phyloP scores from a whole-genome alignment of 2,113 vertebrate genomes.

The Mustela nigripes region DNA sequence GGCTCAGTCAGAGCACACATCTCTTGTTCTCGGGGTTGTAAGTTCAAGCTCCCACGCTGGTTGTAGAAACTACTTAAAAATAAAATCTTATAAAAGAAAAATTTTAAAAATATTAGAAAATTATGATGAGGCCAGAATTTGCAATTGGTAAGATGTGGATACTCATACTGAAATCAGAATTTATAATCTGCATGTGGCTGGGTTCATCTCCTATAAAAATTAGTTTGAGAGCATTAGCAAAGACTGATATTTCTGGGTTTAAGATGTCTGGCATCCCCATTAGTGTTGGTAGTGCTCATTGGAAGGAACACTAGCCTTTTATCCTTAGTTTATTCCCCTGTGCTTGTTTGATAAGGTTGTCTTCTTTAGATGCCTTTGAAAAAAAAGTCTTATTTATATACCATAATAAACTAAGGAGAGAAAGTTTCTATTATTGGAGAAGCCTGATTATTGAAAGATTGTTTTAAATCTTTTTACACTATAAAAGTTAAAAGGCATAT shows the following conservation, averaged over 20 bases:
- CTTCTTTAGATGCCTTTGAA: slow-evolving; percentile 56
- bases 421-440: neutral
- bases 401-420: slow-evolving; percentile 5
- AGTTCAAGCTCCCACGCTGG: neutral
- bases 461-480: too few species aligned
- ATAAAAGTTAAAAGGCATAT: too few species aligned
- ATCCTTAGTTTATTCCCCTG: slow-evolving; percentile 80
- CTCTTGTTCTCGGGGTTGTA: neutral
- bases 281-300: slow-evolving; percentile 38
- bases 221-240: slow-evolving; percentile 28
- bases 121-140: neutral
- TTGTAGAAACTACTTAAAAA: neutral
- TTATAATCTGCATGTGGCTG: slow-evolving; percentile 13
- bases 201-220: slow-evolving; percentile 4
- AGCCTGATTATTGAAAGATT: slow-evolving; percentile 21
- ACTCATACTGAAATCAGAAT: neutral
- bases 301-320: slow-evolving; percentile 62
- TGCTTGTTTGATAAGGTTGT: slow-evolving; percentile 69
- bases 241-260: slow-evolving; percentile 56
- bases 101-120: neutral
- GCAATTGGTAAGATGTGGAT: neutral
- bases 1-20: neutral
- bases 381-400: slow-evolving; percentile 44
- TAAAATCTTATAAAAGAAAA: neutral
- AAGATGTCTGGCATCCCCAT: neutral